Evolutionary conservation across 2,113 vertebrate species (phyloP).

Genomic region (Tragelaphus buxtoni): DNA sequence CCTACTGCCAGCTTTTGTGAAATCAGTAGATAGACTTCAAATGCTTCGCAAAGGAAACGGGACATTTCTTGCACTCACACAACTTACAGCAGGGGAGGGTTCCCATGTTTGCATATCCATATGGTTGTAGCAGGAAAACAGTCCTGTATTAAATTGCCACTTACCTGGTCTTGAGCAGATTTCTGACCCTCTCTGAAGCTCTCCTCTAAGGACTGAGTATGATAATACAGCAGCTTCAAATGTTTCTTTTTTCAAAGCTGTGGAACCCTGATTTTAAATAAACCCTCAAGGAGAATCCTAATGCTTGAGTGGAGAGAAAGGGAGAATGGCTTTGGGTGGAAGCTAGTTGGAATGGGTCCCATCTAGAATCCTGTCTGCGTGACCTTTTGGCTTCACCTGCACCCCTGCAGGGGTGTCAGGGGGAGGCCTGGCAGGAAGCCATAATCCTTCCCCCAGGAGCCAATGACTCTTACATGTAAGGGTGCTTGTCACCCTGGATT

Average conservation of each 20-base stretch:
- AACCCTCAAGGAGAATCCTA: neutral
- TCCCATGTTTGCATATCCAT: neutral
- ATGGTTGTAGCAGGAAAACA: neutral
- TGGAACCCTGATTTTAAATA: neutral
- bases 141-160: neutral
- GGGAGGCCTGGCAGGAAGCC: accelerated
- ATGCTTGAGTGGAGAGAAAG: neutral
- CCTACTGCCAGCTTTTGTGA: neutral
- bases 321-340: neutral
- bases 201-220: neutral
- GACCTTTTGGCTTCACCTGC: neutral
- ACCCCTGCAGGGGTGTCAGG: neutral
- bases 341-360: neutral
- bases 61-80: neutral
- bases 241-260: neutral
- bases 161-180: neutral
- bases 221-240: neutral
- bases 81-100: neutral
- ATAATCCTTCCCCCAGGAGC: neutral
- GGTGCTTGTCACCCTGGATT: no score
- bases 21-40: neutral
- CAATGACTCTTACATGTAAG: neutral
- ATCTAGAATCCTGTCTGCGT: neutral
- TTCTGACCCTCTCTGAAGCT: neutral
- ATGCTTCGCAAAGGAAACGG: neutral